Percentiles rank a stretch among this genome's conserved stretches.
These are phyloP conservation scores for Chloroceryle inda DNA, from an alignment of 2,797 vertebrate genomes.

Conservation along the genomic window DNA sequence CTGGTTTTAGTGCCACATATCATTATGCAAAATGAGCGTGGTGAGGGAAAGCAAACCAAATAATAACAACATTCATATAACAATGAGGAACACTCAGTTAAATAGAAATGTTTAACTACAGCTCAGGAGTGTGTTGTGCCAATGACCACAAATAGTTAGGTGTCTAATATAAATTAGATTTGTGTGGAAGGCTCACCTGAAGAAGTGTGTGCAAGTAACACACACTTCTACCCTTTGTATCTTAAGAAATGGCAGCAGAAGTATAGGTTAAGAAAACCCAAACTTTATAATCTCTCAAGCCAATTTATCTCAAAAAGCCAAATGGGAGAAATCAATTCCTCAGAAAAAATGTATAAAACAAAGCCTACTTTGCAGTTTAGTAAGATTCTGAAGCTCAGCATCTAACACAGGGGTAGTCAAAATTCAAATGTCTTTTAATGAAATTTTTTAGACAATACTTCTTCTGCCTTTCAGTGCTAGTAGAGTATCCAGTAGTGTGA, in stretches of 20 bases:
- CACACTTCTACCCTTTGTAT: background rate
- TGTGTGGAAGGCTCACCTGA: background rate
- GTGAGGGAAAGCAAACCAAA: background rate
- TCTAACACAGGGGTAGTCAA: background rate
- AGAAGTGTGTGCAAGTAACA: background rate
- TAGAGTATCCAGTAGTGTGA: background rate
- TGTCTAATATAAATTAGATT: background rate
- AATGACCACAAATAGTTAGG: background rate
- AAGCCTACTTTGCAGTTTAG: background rate
- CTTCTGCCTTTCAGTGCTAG: background rate
- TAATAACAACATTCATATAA: conserved; percentile 17
- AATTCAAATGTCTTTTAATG: background rate
- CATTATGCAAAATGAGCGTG: conserved; percentile 19
- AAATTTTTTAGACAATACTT: background rate
- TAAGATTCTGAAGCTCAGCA: background rate
- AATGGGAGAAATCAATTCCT: background rate
- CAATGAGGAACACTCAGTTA: background rate
- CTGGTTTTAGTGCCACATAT: conserved; percentile 13
- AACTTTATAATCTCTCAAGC: background rate
- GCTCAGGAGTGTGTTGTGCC: background rate
- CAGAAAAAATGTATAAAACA: background rate
- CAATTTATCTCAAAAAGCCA: background rate
- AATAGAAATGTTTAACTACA: background rate
- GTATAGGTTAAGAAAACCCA: background rate
- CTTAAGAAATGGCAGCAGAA: background rate